Base-by-base conservation (phyloP, 2,888 invertebrate genomes). In the Idaea aversata region DNA sequence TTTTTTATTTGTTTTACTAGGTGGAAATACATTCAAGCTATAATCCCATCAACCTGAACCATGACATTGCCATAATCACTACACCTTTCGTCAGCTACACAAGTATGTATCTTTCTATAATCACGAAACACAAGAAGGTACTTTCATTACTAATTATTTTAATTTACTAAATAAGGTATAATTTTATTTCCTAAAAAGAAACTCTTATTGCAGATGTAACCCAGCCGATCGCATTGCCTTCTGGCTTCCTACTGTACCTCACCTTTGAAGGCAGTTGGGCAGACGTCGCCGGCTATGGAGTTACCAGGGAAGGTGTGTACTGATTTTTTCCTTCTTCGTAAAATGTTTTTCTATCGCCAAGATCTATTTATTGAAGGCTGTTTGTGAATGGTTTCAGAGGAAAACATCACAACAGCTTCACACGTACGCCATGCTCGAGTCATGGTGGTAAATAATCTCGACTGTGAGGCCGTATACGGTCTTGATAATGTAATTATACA, bases 211-310 rank as follows among this genome's bases (percentile, higher is more conserved):
- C 77, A 86, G 86, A 75, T 47, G 61, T 68, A 64, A 78, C 85
- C 61, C 71, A 69, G 6, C 73, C 72, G 25, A 77, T n/a, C 16
- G n/a, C 73, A 0, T 71, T 88, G 5, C 87, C 88, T 0, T 65
- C 57, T 57, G 67, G 72, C 0, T 63, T 36, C 3, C 78, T 81
- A 36, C n/a, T 82, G 47, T 80, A 70, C 66, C 74, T 84, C 2
- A 70, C 69, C 5, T 88, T 84, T 64, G 78, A 64, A 0, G 85
- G 86, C 10, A 70, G 77, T 25, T 83, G 81, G 81, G 75, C 79
- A 0, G 65, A 70, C 0, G 88, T 88, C 16, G 81, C 83, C 5
- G 88, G 88, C 6, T 88, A 82, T 65, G 88, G 88, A 35, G 79
- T 72, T 61, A 88, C 84, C 13, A 82, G 76, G 35, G 88, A 88